phyloP scores from a whole-genome alignment of 2,113 vertebrate species.

The Nycticryphes semicollaris region DNA sequence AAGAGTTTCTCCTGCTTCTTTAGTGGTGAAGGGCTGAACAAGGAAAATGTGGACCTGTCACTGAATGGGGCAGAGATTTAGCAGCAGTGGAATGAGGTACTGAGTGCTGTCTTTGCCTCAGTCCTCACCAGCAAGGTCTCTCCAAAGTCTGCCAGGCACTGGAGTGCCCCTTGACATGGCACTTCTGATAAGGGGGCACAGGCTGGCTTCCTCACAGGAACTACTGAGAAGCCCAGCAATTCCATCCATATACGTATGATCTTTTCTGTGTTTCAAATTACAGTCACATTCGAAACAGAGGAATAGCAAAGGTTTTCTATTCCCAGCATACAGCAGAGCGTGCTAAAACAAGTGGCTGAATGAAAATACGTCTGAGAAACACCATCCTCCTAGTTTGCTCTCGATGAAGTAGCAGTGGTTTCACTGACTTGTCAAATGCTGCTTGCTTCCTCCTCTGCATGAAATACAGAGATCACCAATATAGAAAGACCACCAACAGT shows the following conservation, averaged over 20 bases:
- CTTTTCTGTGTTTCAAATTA: neutral
- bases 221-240: neutral
- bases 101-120: neutral
- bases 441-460: neutral
- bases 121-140: neutral
- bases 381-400: neutral
- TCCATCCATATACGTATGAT: neutral
- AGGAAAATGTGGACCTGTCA: fast-evolving
- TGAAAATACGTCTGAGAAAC: neutral
- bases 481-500: neutral
- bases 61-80: neutral
- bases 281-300: neutral
- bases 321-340: neutral
- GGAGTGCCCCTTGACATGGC: neutral
- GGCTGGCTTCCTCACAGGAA: fast-evolving
- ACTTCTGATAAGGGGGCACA: neutral
- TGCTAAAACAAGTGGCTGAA: neutral
- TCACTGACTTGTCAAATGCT: neutral
- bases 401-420: neutral
- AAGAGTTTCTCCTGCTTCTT: neutral
- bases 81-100: neutral
- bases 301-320: neutral
- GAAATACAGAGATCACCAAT: neutral
- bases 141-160: neutral
- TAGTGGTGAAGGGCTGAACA: neutral